Base-by-base conservation (phyloP, 2,797 vertebrate genomes). In the Labroides dimidiatus region DNA sequence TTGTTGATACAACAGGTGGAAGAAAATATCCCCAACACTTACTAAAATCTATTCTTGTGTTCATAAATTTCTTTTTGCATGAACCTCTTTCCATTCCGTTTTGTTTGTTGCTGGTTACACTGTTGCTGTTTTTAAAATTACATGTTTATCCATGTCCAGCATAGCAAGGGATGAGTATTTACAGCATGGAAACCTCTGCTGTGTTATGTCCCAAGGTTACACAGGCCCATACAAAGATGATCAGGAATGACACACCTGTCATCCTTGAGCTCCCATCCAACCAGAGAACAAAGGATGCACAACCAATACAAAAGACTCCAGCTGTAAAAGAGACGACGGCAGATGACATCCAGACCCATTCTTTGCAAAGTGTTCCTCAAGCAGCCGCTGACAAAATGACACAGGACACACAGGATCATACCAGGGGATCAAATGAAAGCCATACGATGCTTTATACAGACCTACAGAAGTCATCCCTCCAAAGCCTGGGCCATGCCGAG, bases 181-280 rank as follows among this genome's bases (percentile, higher is more conserved):
- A 88, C 86, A 86, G 81, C 84, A 78, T 87, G 77, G 73, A 84
- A 84, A 87, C 73, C 71, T 89, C 54, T 88, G 80, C 72, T 91
- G 78, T 85, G 64, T 92, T 87, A 66, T 91, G 49, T 72, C 84
- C 84, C 79, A 91, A 93, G 90, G 90, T 90, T 84, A 83, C 79
- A 62, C 88, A 78, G 61, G 72, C 79, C 74, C 82, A 66, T 33
- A 51, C 81, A 84, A 77, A 74, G 87, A 89, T 55, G 70, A 86
- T 72, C 50, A 56, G 77, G 89, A 89, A 85, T 77, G 78, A 81
- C 54, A 80, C 89, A 89, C 80, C 88, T 90, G 87, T 89, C 82
- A 55, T 45, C 71, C 64, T 64, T 53, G 68, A 89, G 74, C 69
- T 61, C 61, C 81, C 76, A 75, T 51, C 50, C 30, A 64, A 77